Evolutionary conservation across 2,113 vertebrate species (phyloP).

Genomic region (Asarcornis scutulata): DNA sequence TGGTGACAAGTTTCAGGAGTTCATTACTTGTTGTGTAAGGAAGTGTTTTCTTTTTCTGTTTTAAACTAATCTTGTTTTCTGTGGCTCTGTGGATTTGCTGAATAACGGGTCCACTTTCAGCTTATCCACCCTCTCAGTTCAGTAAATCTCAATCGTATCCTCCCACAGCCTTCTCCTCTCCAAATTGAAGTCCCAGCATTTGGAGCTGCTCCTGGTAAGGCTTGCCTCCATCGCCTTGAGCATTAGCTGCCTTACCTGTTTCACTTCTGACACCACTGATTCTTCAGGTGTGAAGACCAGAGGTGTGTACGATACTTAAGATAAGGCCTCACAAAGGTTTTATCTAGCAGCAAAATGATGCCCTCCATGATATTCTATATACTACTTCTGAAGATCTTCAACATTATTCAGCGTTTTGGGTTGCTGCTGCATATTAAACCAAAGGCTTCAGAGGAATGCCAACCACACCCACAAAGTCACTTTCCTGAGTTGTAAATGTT

Average conservation of each 20-base stretch:
- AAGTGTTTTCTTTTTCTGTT: neutral
- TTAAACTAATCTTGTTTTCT: neutral
- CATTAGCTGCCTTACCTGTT: neutral
- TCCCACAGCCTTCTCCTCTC: neutral
- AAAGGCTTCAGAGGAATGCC: neutral
- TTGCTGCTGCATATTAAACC: neutral
- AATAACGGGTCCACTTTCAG: neutral
- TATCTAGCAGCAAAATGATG: neutral
- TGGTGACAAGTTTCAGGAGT: neutral
- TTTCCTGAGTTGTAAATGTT: neutral
- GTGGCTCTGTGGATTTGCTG: neutral
- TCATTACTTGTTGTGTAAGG: neutral
- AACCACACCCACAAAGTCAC: neutral
- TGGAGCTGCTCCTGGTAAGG: neutral
- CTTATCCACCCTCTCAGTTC: neutral
- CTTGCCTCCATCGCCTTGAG: neutral
- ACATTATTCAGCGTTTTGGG: neutral
- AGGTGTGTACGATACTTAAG: neutral
- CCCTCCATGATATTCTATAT: neutral
- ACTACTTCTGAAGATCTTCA: neutral
- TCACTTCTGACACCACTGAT: neutral
- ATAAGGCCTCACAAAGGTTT: neutral
- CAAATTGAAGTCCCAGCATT: neutral
- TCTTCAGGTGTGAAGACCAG: neutral
- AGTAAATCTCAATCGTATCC: neutral